Percentiles rank a stretch among this genome's conserved stretches.
phyloP scores from a whole-genome alignment of 2,888 invertebrate species.

The Drosophila paranaensis region DNA sequence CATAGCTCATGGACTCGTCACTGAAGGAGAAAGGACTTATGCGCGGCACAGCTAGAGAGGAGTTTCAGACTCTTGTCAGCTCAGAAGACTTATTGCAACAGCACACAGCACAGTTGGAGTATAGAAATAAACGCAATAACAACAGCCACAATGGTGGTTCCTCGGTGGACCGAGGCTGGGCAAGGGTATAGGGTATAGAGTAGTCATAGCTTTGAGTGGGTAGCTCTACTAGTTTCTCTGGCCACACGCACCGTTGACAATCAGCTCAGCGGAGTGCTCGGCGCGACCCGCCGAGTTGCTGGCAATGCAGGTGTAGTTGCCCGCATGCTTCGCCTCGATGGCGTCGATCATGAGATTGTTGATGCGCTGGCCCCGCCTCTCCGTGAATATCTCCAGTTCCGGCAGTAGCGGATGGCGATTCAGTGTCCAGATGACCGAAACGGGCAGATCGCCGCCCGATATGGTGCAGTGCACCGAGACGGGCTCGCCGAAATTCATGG shows the following conservation, averaged over 20 bases:
- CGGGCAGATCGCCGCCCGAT: constrained; percentile 91
- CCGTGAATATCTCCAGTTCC: constrained; percentile 82
- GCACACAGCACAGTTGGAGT: constrained; percentile 32
- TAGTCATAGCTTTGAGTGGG: background rate
- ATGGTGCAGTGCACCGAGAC: constrained; percentile 88
- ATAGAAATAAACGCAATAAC: constrained; percentile 5
- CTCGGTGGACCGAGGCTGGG: constrained; percentile 22
- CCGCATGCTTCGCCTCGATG: constrained; percentile 89
- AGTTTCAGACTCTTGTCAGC: constrained; percentile 1
- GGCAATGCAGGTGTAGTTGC: constrained; percentile 91
- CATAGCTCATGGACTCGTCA: constrained; percentile 89
- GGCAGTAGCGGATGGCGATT: constrained; percentile 85
- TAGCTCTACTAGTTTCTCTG: background rate
- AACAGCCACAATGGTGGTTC: constrained; percentile 18
- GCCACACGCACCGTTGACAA: constrained; percentile 89
- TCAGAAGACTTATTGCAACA: constrained; percentile 32
- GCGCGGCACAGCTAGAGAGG: constrained; percentile 89
- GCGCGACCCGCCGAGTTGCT: constrained; percentile 90
- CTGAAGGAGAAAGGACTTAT: constrained; percentile 91
- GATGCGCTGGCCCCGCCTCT: constrained; percentile 85
- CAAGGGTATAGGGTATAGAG: background rate
- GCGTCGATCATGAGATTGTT: constrained; percentile 88
- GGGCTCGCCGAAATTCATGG: constrained; percentile 89
- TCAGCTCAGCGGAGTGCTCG: constrained; percentile 89
- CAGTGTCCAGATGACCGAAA: constrained; percentile 91